A percentile compares a stretch with the other conserved stretches of the same genome.
Evolutionary conservation across 2,797 vertebrate genomes (phyloP).

Genomic region (Cossypha niveicapilla): DNA sequence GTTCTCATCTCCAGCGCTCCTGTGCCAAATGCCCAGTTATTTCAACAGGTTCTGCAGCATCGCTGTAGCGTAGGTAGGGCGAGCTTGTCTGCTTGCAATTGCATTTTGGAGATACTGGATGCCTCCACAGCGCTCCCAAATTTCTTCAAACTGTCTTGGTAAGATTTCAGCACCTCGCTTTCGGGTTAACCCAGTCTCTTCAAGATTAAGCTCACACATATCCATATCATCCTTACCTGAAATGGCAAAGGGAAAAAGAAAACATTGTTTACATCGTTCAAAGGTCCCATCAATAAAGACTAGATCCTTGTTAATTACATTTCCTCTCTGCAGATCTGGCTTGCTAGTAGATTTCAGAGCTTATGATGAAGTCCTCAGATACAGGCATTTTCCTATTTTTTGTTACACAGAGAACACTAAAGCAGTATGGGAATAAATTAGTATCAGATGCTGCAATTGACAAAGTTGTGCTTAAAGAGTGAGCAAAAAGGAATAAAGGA

Average conservation of each 20-base stretch:
- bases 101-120: slow-evolving; percentile 90
- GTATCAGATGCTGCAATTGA: neutral
- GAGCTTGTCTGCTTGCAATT: slow-evolving; percentile 90
- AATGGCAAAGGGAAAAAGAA: neutral
- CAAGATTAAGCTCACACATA: slow-evolving; percentile 97
- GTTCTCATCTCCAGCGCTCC: neutral
- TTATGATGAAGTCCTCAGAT: neutral
- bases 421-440: neutral
- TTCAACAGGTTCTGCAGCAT: slow-evolving; percentile 90
- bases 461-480: neutral
- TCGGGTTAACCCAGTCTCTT: slow-evolving; percentile 93
- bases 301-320: neutral
- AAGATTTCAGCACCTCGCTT: slow-evolving; percentile 95
- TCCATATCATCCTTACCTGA: slow-evolving; percentile 98
- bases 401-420: neutral
- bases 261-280: neutral
- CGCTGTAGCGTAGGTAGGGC: slow-evolving; percentile 93
- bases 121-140: slow-evolving; percentile 96
- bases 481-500: neutral
- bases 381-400: neutral
- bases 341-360: neutral
- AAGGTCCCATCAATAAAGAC: neutral
- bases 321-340: neutral
- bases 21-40: slow-evolving; percentile 46
- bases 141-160: slow-evolving; percentile 91